phyloP scores from a whole-genome alignment of 2,888 invertebrate genomes.

The Raillietiella orientalis region DNA sequence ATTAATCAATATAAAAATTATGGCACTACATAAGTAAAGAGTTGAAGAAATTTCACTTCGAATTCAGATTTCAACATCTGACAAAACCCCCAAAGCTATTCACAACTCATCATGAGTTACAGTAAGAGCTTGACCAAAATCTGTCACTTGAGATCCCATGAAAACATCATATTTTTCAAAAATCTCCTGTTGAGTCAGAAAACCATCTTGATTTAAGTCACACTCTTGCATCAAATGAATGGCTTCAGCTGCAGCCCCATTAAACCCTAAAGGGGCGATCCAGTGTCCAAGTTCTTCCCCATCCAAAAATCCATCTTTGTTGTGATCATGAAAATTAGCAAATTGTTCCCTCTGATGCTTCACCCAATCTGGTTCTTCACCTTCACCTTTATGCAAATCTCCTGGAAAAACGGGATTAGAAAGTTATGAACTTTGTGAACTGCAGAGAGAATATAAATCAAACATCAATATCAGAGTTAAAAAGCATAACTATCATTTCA shows the following conservation, averaged over 20 bases:
- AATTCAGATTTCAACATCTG: no score
- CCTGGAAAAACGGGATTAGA: conserved; percentile 15
- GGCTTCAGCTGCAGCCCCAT: conserved; percentile 87
- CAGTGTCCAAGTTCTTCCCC: conserved; percentile 54
- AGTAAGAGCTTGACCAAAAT: conserved; percentile 82
- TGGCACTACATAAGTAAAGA: no score
- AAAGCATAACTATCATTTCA: no score
- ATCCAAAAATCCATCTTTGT: conserved; percentile 56
- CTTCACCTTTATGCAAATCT: conserved; percentile 57
- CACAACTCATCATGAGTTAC: conserved; percentile 87
- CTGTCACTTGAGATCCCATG: conserved; percentile 94
- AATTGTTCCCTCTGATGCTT: conserved; percentile 76
- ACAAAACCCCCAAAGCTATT: no score
- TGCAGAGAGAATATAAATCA: no score
- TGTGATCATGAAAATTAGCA: conserved; percentile 37
- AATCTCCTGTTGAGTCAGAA: conserved; percentile 59
- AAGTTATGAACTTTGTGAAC: no score
- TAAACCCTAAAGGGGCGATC: conserved; percentile 85
- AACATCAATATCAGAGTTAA: no score
- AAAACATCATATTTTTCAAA: conserved; percentile 84
- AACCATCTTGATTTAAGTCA: conserved; percentile 64
- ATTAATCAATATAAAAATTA: no score
- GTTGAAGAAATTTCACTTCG: no score
- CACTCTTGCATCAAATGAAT: conserved; percentile 81
- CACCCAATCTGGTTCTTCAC: conserved; percentile 79